Percentiles rank a stretch among this genome's conserved stretches.
Evolutionary conservation across 2,797 vertebrate genomes (phyloP).

Genomic region (Anisognathus igniventris): DNA sequence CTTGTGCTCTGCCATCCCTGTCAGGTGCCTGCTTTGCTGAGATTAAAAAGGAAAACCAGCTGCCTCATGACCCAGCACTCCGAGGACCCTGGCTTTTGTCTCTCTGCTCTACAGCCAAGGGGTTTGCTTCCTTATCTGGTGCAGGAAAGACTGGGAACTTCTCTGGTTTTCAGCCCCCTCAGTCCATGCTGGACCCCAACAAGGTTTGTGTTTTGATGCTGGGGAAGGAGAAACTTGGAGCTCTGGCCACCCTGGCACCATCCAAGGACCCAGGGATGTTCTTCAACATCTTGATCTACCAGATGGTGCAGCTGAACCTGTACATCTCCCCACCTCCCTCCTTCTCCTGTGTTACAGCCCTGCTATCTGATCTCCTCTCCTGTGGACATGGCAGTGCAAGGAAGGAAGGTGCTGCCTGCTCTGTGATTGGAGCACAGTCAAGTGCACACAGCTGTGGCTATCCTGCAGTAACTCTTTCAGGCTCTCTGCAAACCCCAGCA

Average conservation of each 20-base stretch:
- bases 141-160: not conserved
- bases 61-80: not conserved
- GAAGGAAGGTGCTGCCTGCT: not conserved
- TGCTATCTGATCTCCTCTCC: not conserved
- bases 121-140: not conserved
- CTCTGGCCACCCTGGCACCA: not conserved
- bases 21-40: not conserved
- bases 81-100: not conserved
- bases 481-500: slow-evolving; percentile 4
- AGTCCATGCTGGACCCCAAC: not conserved
- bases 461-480: not conserved
- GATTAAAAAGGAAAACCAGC: not conserved
- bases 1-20: not conserved
- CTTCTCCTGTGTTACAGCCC: not conserved
- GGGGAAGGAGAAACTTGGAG: not conserved
- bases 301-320: not conserved
- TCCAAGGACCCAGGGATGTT: not conserved
- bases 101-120: not conserved
- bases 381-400: not conserved
- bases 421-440: not conserved
- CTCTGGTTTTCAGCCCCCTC: not conserved
- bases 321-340: not conserved
- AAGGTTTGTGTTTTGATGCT: not conserved
- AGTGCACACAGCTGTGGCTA: not conserved
- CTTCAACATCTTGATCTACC: not conserved